Base-by-base conservation (phyloP, 2,113 vertebrate species). In the Peromyscus californicus region DNA sequence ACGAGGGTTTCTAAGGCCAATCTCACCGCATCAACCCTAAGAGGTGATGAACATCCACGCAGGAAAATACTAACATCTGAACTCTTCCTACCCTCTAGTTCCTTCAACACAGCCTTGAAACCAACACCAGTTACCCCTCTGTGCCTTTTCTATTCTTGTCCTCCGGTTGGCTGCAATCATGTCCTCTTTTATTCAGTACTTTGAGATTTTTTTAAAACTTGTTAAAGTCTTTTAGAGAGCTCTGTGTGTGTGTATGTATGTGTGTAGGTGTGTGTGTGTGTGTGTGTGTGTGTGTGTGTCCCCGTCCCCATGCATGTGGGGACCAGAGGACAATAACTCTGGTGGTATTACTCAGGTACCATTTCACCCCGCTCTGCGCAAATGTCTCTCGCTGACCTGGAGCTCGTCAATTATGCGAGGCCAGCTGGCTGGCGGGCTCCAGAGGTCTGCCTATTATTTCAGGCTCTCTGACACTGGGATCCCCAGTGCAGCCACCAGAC, bases 181-280 rank as follows among this genome's bases (percentile, higher is more conserved):
- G 89, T 93, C 72, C n/a, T 75, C 59, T 24, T 85, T 45, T 76
- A 87, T 87, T 92, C 89, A 51, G 36, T 72, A 6, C 65, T 92
- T 75, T 87, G 39, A 26, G 8, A 85, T 42, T 42, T 91, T 89
- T 96, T 59, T 42, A 6, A 9, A 84, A 84, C 31, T 5, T 57
- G 31, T 80, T 54, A 57, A 54, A 79, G 48, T 29, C 42, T 45
- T 48, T 51, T 48, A 78, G 42, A 51, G 75, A 78, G 75, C 72
- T 22, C 9, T 36, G 78, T 33, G 48, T 19, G 29, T 54, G 31
- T 31, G 51, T 33, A 9, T 26, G 54, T 26, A 12, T 12, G 5
- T 26, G 22, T 10, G 57, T 26, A 12, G 2, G 21, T 22, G 51
- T 3, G 54, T 15, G 9, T 5, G 17, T 80, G 48, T 78, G 45